Conservation (phyloP, 2,797 vertebrate species). For the Alfaro cultratus region DNA sequence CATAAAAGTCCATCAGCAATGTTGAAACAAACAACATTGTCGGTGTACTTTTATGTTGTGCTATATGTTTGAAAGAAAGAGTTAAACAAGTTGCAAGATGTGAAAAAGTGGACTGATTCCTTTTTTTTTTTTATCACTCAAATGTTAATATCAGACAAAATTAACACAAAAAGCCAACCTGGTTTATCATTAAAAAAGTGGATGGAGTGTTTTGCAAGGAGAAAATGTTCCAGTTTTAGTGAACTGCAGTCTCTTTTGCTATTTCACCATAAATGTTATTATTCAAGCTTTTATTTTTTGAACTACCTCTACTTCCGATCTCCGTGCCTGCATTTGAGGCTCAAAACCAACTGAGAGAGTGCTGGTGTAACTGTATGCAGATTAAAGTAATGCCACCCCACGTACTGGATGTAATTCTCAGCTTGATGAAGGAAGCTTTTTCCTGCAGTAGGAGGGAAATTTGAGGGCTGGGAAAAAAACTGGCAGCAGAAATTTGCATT, state of each 20-base stretch:
- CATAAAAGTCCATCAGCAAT: too few relatives aligned
- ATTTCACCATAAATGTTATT: neutral
- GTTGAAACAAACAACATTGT: too few relatives aligned
- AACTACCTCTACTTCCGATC: neutral
- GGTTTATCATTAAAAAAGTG: neutral
- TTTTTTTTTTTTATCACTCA: neutral
- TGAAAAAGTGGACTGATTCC: neutral
- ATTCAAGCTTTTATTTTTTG: neutral
- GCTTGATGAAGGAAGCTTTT: neutral
- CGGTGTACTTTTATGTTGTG: too few relatives aligned
- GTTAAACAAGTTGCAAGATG: neutral
- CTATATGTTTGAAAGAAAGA: too few relatives aligned
- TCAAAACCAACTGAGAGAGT: neutral
- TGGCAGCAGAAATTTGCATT: neutral
- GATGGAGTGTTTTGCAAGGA: neutral
- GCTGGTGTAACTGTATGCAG: constrained; percentile 1
- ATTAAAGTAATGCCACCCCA: constrained; percentile 4
- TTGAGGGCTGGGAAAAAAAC: neutral
- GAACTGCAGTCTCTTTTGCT: too few relatives aligned
- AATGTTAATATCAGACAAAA: neutral
- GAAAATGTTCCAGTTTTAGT: neutral
- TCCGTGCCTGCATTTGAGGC: neutral
- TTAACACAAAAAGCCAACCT: neutral
- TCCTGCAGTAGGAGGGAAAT: neutral
- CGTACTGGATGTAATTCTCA: constrained; percentile 1